Evolutionary conservation across 37 sponge, comb jelly and placozoan species (phyloP).

Genomic region (Diacarnus erythraeanus): DNA sequence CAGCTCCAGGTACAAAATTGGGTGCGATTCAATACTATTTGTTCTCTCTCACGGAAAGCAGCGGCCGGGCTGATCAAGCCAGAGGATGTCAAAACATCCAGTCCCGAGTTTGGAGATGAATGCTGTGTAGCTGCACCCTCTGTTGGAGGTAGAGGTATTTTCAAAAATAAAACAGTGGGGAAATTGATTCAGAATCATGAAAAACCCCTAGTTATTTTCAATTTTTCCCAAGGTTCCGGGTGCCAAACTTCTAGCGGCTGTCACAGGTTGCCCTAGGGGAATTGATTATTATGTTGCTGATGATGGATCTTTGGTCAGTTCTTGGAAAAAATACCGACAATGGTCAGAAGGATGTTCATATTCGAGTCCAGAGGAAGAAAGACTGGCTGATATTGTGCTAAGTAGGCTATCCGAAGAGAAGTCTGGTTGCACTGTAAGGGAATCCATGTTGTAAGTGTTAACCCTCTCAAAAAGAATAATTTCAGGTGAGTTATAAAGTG

Average conservation of each 20-base stretch:
- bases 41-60: constrained; percentile 2
- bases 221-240: neutral
- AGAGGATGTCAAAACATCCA: neutral
- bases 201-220: neutral
- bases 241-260: neutral
- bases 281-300: no score
- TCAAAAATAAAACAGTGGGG: no score
- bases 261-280: neutral
- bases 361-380: no score
- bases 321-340: no score
- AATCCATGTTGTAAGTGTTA: no score
- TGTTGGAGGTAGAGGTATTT: neutral
- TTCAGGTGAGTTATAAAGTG: no score
- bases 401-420: no score
- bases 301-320: no score
- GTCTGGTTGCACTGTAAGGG: no score
- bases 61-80: constrained; percentile 4
- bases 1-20: constrained; percentile 5
- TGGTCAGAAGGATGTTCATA: no score
- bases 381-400: no score
- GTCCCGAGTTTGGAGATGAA: neutral
- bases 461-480: no score
- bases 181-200: neutral
- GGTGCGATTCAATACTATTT: neutral
- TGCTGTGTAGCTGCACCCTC: neutral